Conservation (phyloP, 2,797 vertebrate species). For the Fundulus diaphanus region DNA sequence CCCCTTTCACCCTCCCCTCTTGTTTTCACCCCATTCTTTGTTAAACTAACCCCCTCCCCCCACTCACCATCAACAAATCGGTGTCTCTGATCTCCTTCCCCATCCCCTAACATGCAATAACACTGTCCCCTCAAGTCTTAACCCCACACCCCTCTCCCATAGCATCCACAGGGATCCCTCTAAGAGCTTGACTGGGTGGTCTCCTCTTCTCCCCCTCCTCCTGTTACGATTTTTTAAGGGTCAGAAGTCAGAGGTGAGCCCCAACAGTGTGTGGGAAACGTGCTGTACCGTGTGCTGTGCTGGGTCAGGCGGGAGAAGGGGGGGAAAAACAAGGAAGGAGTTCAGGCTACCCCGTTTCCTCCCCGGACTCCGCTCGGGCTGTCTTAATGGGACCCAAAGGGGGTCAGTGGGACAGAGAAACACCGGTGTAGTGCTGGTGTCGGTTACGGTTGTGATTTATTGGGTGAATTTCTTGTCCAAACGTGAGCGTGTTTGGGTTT, state of each 20-base stretch:
- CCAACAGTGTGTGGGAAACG: slow-evolving; percentile 78
- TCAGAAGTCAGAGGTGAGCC: slow-evolving; percentile 79
- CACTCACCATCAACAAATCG: slow-evolving; percentile 32
- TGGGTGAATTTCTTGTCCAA: slow-evolving; percentile 71
- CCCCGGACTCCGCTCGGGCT: slow-evolving; percentile 39
- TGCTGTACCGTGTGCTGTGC: slow-evolving; percentile 49
- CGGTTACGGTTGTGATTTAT: slow-evolving; percentile 76
- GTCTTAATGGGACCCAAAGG: slow-evolving; percentile 57
- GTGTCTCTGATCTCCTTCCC: slow-evolving; percentile 67
- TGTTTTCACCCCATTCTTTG: slow-evolving; percentile 28
- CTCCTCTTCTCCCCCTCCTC: slow-evolving; percentile 28
- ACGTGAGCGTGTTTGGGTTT: slow-evolving; percentile 69
- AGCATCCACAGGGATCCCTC: slow-evolving; percentile 56
- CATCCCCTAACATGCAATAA: slow-evolving; percentile 41
- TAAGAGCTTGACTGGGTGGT: slow-evolving; percentile 76
- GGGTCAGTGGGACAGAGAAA: slow-evolving; percentile 64
- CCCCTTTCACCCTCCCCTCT: slow-evolving; percentile 31
- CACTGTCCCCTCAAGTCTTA: slow-evolving; percentile 44
- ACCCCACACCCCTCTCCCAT: slow-evolving; percentile 46
- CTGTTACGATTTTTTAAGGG: slow-evolving; percentile 38
- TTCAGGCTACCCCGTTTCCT: slow-evolving; percentile 60
- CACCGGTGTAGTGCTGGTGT: slow-evolving; percentile 60
- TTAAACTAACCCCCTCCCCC: background rate
- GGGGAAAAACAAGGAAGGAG: slow-evolving; percentile 49
- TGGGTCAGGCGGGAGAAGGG: slow-evolving; percentile 16